These are phyloP conservation scores for Drosophila pegasa DNA, from an alignment of 2,888 invertebrate species.

Conservation along the genomic window DNA sequence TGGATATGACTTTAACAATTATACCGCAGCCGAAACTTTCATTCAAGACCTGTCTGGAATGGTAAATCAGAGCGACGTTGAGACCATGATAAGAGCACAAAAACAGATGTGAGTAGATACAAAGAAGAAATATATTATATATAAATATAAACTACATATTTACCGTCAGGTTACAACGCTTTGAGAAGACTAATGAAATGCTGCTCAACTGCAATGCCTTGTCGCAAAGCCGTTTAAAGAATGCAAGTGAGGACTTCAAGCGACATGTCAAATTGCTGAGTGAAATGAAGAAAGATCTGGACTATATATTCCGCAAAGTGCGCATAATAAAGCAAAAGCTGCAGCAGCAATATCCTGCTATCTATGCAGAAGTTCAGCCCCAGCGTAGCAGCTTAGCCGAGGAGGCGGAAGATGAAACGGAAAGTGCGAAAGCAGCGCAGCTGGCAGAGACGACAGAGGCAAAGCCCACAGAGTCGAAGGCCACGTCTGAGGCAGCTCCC, in stretches of 20 bases:
- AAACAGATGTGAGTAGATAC: constrained; percentile 91
- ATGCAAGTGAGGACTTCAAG: constrained; percentile 94
- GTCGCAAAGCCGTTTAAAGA: constrained; percentile 94
- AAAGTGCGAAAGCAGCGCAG: constrained; percentile 68
- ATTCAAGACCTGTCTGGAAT: constrained; percentile 96
- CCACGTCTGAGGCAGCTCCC: constrained; percentile 53
- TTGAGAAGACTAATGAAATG: constrained; percentile 99
- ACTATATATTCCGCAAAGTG: constrained; percentile 97
- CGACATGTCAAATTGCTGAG: constrained; percentile 93
- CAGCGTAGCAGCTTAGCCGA: constrained; percentile 85
- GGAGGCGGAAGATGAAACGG: constrained; percentile 85
- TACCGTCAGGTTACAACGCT: constrained; percentile 92
- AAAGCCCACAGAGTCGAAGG: constrained; percentile 49
- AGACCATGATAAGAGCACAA: constrained; percentile 94
- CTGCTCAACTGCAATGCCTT: constrained; percentile 97
- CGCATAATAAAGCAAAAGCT: constrained; percentile 92
- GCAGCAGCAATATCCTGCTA: constrained; percentile 89
- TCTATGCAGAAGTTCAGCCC: constrained; percentile 87
- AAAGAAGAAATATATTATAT: not conserved
- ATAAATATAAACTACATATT: not conserved
- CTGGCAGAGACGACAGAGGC: constrained; percentile 31
- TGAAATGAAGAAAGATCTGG: constrained; percentile 97
- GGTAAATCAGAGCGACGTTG: constrained; percentile 95
- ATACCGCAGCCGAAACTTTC: constrained; percentile 95
- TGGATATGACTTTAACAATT: constrained; percentile 96